Evolutionary conservation across 1,140 invertebrate genomes (phyloP).

Genomic region (Sitobion miscanthi): DNA sequence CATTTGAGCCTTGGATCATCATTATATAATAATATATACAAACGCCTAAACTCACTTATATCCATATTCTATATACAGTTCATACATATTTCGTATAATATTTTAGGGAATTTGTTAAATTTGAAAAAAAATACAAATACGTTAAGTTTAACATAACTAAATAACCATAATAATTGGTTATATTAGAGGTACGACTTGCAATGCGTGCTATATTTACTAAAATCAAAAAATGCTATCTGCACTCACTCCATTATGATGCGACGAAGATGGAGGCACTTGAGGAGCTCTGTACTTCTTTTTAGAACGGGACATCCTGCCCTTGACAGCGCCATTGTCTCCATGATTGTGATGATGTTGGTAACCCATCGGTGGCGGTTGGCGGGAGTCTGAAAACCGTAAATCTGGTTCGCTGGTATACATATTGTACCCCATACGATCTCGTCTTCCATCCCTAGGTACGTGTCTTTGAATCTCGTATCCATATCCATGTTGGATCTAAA

Average conservation of each 20-base stretch:
- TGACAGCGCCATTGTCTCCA: slow-evolving; percentile 62
- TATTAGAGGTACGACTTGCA: neutral
- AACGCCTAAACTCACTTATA: neutral
- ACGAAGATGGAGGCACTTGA: slow-evolving; percentile 59
- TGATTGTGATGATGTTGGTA: slow-evolving; percentile 59
- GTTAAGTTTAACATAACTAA: neutral
- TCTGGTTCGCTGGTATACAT: slow-evolving; percentile 77
- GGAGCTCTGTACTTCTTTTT: slow-evolving; percentile 64
- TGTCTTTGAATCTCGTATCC: slow-evolving; percentile 19
- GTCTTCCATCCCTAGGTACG: neutral
- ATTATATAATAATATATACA: too few relatives aligned
- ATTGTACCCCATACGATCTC: slow-evolving; percentile 40
- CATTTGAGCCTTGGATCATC: neutral
- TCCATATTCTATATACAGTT: neutral
- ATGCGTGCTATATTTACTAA: neutral
- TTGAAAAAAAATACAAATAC: neutral
- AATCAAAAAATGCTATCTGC: neutral
- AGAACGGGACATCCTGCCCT: slow-evolving; percentile 61
- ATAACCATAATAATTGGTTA: neutral
- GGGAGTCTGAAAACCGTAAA: slow-evolving; percentile 63
- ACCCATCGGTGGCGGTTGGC: slow-evolving; percentile 36
- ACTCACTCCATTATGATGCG: slow-evolving; percentile 58
- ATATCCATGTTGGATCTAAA: slow-evolving; percentile 33
- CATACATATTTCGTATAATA: neutral
- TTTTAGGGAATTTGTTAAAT: neutral